These are phyloP conservation scores for Diaphora mendica DNA, from an alignment of 2,888 invertebrate species.

Conservation along the genomic window DNA sequence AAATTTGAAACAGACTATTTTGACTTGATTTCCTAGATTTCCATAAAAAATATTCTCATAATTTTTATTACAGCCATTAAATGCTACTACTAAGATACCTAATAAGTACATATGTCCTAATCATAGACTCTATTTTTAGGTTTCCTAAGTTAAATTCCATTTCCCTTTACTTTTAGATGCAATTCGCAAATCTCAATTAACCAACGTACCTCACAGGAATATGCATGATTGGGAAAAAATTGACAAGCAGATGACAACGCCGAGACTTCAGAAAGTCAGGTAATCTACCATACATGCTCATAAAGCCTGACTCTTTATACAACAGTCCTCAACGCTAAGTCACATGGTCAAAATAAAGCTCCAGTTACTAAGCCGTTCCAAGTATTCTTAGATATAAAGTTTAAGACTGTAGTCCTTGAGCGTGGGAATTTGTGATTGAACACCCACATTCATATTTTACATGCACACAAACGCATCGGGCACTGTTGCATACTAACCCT, in stretches of 20 bases:
- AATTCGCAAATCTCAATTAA: constrained; percentile 77
- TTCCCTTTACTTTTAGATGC: constrained; percentile 60
- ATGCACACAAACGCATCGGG: no score
- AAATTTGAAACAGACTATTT: no score
- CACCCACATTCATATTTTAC: no score
- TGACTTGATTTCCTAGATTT: no score
- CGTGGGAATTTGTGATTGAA: no score
- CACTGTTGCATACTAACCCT: no score
- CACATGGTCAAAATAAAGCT: not conserved
- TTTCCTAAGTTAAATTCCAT: not conserved
- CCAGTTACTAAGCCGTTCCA: not conserved
- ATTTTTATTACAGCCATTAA: not conserved
- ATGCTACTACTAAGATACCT: not conserved
- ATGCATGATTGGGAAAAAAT: constrained; percentile 82
- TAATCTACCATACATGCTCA: constrained; percentile 34
- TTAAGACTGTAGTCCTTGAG: no score
- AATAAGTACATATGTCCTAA: no score
- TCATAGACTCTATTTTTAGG: no score
- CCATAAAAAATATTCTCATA: not conserved
- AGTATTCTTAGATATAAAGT: not conserved
- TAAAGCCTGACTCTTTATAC: not conserved
- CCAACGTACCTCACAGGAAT: constrained; percentile 74
- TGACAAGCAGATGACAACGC: constrained; percentile 69
- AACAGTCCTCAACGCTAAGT: no score
- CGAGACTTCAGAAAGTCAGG: constrained; percentile 70